Evolutionary conservation across 1,140 invertebrate species (phyloP), one percentile per base, ranked within the genome.

Genomic region (Papilio machaon): DNA sequence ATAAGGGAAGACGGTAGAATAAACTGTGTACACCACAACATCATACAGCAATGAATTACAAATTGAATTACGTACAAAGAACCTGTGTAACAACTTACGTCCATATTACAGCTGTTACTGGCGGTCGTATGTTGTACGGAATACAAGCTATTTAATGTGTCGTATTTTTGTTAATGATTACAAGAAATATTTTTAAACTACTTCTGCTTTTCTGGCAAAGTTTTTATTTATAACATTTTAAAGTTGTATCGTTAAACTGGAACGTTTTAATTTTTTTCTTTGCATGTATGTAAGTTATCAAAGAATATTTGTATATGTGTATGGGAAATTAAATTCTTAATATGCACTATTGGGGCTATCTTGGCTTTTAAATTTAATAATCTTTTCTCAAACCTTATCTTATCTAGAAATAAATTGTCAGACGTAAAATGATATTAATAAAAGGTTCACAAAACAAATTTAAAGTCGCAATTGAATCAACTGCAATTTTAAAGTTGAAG

Each of bases 361-460:
- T 30, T 30, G 23, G 23, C 23, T 30, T 30, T 30, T 30, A 30
- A 30, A 30, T 30, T 30, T 30, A 30, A 2, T 30, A 30, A 30
- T 30, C 23, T 30, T 30, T 30, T 30, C 23, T 30, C 23, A 30
- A 30, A 30, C 23, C 23, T 30, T 30, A 30, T 30, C 23, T 30
- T 30, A 30, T 30, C 23, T 30, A 30, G 23, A 30, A 1, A 30
- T 30, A 30, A 2, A 30, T 30, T 30, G 23, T 30, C 23, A 30
- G 23, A 30, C 23, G 23, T 30, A 30, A 0, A 30, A 30, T 30
- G 23, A 30, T 30, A 43, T 43, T 58, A 3, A 58, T 17, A 58
- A 58, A 70, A 23, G 64, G 30, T 35, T 80, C 47, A 80, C 82
- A 83, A 82, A 80, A 81, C 35, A 70, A 83, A 84, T 78, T 84